Evolutionary conservation across 2,888 invertebrate genomes (phyloP).

Genomic region (Rambutsinella grinnellia): DNA sequence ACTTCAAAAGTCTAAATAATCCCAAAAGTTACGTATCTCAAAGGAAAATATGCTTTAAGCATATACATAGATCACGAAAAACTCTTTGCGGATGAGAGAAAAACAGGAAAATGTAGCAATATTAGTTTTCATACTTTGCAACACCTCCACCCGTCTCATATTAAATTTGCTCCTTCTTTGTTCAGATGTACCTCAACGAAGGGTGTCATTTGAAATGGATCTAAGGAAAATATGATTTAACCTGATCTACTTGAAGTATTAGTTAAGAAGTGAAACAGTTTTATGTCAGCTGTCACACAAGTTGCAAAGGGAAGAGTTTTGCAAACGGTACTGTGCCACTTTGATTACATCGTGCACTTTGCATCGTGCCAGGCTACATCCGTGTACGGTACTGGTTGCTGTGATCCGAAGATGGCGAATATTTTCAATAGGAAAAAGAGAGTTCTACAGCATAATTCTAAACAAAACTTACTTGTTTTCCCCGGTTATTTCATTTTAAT

Average conservation of each 20-base stretch:
- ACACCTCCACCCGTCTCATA: too few species aligned
- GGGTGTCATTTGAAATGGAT: not conserved
- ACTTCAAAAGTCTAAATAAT: not conserved
- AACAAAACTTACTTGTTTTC: too few species aligned
- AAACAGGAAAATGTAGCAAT: too few species aligned
- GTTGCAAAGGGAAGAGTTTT: slow-evolving; percentile 8
- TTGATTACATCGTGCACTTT: slow-evolving; percentile 1
- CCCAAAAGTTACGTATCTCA: not conserved
- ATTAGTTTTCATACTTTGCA: too few species aligned
- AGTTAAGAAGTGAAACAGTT: not conserved
- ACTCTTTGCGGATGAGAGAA: too few species aligned
- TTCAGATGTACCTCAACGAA: not conserved
- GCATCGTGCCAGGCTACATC: too few species aligned
- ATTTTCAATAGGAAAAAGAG: too few species aligned
- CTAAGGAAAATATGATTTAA: slow-evolving; percentile 6
- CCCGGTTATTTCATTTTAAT: slow-evolving; percentile 24
- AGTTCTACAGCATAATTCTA: too few species aligned
- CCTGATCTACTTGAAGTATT: slow-evolving; percentile 13
- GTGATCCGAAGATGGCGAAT: not conserved
- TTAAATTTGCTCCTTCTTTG: too few species aligned
- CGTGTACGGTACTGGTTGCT: not conserved
- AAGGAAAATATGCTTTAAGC: not conserved
- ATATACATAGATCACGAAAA: not conserved
- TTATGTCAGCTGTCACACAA: slow-evolving; percentile 27
- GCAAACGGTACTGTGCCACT: slow-evolving; percentile 9